Conservation (phyloP, 2,888 invertebrate genomes). For the Eledona agricola region DNA sequence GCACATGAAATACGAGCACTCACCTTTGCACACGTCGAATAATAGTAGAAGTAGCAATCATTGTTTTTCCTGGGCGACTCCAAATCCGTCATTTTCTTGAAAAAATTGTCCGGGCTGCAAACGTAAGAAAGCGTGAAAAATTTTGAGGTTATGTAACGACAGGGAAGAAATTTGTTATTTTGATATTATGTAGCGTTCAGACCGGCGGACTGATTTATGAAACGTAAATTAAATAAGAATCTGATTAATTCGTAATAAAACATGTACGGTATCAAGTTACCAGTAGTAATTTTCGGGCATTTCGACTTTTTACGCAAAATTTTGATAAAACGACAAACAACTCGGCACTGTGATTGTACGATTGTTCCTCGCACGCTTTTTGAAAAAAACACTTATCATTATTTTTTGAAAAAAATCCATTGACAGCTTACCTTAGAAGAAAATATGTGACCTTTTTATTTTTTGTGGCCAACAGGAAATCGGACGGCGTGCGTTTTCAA, state of each 20-base stretch:
- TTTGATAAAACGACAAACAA: constrained; percentile 5
- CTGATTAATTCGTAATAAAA: too few species aligned
- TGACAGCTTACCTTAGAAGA: constrained; percentile 41
- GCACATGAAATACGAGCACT: constrained; percentile 45
- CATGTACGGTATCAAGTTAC: too few species aligned
- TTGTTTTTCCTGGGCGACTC: constrained; percentile 79
- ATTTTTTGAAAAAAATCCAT: constrained; percentile 31
- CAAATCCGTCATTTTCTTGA: constrained; percentile 65
- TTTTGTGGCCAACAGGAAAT: constrained; percentile 35
- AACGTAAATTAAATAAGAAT: too few species aligned
- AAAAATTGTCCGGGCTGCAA: constrained; percentile 62
- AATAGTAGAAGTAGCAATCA: constrained; percentile 90
- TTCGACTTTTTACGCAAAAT: constrained; percentile 26
- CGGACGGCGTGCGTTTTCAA: constrained; percentile 3
- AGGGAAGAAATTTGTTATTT: constrained; percentile 15
- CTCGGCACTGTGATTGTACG: too few species aligned
- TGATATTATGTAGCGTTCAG: too few species aligned
- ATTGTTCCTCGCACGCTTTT: constrained; percentile 9
- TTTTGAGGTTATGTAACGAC: constrained; percentile 48
- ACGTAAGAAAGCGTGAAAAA: constrained; percentile 26
- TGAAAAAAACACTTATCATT: constrained; percentile 28
- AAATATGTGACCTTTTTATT: constrained; percentile 43
- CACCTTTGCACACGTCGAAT: constrained; percentile 87
- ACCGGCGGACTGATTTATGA: too few species aligned
- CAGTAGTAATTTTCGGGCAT: constrained; percentile 49